Evolutionary conservation across 2,797 vertebrate species (phyloP).

Genomic region (Myripristis murdjan): DNA sequence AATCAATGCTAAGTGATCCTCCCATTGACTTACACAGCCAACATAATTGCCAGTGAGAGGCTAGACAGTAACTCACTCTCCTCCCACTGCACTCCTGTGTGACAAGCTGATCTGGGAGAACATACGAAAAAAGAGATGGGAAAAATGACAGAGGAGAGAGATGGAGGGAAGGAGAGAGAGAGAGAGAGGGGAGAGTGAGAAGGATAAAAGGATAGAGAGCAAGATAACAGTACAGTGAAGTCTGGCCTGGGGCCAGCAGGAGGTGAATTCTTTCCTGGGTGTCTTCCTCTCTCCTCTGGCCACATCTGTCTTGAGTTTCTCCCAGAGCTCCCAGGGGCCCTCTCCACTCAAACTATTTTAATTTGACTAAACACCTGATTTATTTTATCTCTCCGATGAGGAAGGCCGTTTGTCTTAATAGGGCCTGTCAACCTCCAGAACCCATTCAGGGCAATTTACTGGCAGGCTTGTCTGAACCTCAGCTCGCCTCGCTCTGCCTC

Average conservation of each 20-base stretch:
- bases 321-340: slow-evolving; percentile 94
- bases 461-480: slow-evolving; percentile 88
- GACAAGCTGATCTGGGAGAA: slow-evolving; percentile 81
- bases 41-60: slow-evolving; percentile 87
- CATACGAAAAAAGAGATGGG: slow-evolving; percentile 51
- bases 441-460: slow-evolving; percentile 98
- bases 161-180: slow-evolving; percentile 17
- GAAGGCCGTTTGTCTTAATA: slow-evolving; percentile 99
- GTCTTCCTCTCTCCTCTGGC: slow-evolving; percentile 93
- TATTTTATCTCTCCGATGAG: slow-evolving; percentile 99
- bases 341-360: slow-evolving; percentile 99
- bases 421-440: slow-evolving; percentile 97
- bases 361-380: slow-evolving; percentile 99
- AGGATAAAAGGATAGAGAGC: slow-evolving; percentile 52
- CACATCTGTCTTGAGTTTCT: slow-evolving; percentile 99
- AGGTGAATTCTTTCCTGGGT: slow-evolving; percentile 89
- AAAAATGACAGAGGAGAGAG: slow-evolving; percentile 45
- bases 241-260: slow-evolving; percentile 81
- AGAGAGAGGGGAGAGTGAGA: slow-evolving; percentile 22
- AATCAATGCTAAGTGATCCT: slow-evolving; percentile 91
- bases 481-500: slow-evolving; percentile 78
- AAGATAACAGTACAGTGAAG: slow-evolving; percentile 73
- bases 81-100: slow-evolving; percentile 79
- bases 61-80: slow-evolving; percentile 87
- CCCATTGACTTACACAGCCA: slow-evolving; percentile 88